phyloP scores from a whole-genome alignment of 1,140 invertebrate genomes.

The Trialeurodes vaporariorum region DNA sequence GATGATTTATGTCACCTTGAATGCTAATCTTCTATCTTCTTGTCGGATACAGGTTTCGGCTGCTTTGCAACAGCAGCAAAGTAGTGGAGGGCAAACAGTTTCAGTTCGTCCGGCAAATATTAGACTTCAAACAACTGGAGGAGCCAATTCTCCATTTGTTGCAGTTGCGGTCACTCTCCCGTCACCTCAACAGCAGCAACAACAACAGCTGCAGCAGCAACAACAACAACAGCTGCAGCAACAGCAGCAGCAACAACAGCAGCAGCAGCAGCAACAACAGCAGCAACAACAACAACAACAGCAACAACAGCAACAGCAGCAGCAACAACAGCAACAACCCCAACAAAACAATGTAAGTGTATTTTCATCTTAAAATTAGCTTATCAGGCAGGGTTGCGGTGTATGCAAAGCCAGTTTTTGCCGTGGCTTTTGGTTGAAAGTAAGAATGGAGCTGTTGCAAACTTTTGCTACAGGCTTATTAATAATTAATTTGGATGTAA shows the following conservation, averaged over 20 bases:
- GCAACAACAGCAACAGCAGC: background rate
- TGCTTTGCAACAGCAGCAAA: background rate
- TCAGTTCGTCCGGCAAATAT: background rate
- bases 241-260: background rate
- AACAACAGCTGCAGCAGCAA: background rate
- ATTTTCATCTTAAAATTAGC: too few relatives aligned
- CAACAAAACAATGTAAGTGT: background rate
- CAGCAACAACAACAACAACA: background rate
- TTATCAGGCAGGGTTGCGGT: too few relatives aligned
- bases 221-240: background rate
- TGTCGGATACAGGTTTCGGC: background rate
- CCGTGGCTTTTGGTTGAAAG: too few relatives aligned
- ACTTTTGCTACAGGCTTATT: too few relatives aligned
- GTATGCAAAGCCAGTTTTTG: too few relatives aligned
- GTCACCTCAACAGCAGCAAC: background rate
- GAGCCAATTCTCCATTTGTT: background rate
- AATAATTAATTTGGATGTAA: too few relatives aligned
- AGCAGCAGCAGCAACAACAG: background rate
- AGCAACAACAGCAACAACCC: background rate
- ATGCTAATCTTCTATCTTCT: too few relatives aligned
- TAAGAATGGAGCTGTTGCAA: too few relatives aligned
- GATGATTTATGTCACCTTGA: too few relatives aligned
- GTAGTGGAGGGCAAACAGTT: background rate
- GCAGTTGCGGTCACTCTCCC: background rate
- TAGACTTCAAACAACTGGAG: background rate